phyloP scores from a whole-genome alignment of 2,888 invertebrate species.

The Timema podura region DNA sequence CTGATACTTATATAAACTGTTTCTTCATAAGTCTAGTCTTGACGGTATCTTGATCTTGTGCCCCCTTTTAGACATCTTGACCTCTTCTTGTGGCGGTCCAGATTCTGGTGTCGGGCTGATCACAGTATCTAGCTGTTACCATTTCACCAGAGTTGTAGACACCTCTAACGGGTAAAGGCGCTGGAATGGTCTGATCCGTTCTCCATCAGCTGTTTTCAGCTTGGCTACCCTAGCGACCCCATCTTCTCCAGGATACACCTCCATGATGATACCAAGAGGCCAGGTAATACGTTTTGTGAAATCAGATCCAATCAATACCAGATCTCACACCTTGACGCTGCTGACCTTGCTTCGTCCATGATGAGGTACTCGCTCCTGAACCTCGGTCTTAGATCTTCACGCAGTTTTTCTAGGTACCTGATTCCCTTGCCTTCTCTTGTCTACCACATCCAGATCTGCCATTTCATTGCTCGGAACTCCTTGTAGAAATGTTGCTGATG shows the following conservation, averaged over 20 bases:
- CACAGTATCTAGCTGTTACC: neutral
- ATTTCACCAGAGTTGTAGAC: neutral
- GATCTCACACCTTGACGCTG: neutral
- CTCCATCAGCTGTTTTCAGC: neutral
- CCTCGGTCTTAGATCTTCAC: neutral
- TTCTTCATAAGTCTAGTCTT: neutral
- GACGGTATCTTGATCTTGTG: too few relatives aligned
- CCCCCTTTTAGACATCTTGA: neutral
- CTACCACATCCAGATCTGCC: neutral
- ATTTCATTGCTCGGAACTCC: neutral
- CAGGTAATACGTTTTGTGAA: neutral
- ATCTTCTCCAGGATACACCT: neutral
- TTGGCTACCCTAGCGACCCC: neutral
- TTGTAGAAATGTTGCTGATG: neutral
- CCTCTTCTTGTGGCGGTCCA: neutral
- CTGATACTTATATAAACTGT: too few relatives aligned
- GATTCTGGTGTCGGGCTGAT: neutral
- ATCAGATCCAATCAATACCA: neutral
- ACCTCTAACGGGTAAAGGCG: neutral
- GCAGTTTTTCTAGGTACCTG: neutral
- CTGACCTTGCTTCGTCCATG: neutral
- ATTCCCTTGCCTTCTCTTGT: neutral
- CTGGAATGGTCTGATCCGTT: neutral
- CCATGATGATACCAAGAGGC: neutral
- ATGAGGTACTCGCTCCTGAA: neutral